Percentiles rank a stretch among this genome's conserved stretches.
Evolutionary conservation across 2,888 invertebrate species (phyloP).

Genomic region (Phengaris alcon): DNA sequence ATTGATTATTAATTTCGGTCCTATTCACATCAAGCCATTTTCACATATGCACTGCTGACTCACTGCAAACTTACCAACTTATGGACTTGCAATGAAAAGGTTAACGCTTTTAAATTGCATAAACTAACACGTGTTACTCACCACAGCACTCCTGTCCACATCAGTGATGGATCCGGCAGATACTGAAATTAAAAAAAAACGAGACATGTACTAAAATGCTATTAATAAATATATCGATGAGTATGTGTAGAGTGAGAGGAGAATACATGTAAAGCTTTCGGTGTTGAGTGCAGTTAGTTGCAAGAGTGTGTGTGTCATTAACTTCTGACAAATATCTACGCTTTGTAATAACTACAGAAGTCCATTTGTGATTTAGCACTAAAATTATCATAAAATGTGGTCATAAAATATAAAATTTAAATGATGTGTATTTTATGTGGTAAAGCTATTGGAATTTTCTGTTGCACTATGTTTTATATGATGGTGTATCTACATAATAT

Average conservation of each 20-base stretch:
- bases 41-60: no score
- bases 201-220: no score
- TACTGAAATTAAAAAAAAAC: constrained; percentile 77
- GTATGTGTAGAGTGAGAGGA: no score
- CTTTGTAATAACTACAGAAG: background rate
- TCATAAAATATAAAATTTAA: background rate
- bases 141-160: constrained; percentile 94
- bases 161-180: constrained; percentile 97
- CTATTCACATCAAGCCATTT: no score
- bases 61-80: no score
- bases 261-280: background rate
- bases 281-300: background rate
- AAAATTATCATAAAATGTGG: background rate
- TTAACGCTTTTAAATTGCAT: no score
- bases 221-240: background rate
- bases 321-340: background rate
- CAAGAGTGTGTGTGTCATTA: background rate
- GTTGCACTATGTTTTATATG: background rate
- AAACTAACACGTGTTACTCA: constrained; percentile 69
- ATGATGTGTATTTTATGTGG: background rate
- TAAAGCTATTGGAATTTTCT: background rate
- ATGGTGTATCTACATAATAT: background rate
- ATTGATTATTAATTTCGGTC: no score
- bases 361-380: background rate
- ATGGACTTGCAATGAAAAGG: no score